phyloP scores from a whole-genome alignment of 1,140 invertebrate species.

The Heliconius hewitsoni region DNA sequence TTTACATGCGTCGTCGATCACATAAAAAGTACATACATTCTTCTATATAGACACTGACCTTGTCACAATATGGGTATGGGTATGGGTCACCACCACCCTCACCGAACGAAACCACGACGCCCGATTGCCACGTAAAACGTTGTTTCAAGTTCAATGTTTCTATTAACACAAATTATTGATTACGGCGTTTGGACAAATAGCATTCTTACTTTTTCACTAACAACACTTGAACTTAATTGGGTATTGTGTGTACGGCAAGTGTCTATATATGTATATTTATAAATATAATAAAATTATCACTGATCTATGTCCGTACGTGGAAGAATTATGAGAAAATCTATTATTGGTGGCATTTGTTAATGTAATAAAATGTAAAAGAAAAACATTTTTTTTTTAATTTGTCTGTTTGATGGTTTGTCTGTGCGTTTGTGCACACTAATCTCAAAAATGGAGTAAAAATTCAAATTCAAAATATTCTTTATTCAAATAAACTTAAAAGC shows the following conservation, averaged over 20 bases:
- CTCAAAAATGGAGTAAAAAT: too few relatives aligned
- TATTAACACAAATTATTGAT: constrained; percentile 19
- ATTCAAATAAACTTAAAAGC: too few relatives aligned
- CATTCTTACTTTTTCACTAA: background rate
- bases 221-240: background rate
- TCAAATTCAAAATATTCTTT: too few relatives aligned
- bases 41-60: constrained; percentile 54
- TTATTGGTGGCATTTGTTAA: too few relatives aligned
- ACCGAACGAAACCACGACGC: constrained; percentile 21
- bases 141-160: constrained; percentile 21
- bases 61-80: constrained; percentile 34
- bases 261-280: background rate
- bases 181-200: background rate
- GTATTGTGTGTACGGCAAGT: background rate
- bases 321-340: too few relatives aligned
- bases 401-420: too few relatives aligned
- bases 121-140: background rate
- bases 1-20: constrained; percentile 52
- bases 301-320: too few relatives aligned
- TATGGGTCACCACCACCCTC: constrained; percentile 11
- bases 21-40: constrained; percentile 22
- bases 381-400: too few relatives aligned
- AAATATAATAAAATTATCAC: too few relatives aligned
- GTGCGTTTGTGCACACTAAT: too few relatives aligned
- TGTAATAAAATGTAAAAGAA: too few relatives aligned